Evolutionary conservation across 1,140 invertebrate species (phyloP).

Genomic region (Nephila pilipes): DNA sequence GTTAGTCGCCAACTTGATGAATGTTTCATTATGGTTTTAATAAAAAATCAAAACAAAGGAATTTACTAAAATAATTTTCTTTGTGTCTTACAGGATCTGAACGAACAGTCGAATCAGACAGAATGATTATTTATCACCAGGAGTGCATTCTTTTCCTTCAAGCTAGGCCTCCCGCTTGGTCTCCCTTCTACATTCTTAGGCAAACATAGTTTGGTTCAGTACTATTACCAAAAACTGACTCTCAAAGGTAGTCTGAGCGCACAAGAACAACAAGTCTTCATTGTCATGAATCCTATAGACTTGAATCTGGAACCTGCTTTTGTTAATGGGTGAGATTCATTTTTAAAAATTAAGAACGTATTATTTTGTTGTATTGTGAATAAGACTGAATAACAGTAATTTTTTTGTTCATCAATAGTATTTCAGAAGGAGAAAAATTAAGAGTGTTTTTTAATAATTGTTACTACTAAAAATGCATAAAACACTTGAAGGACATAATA

Average conservation of each 20-base stretch:
- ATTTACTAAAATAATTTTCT: too few relatives aligned
- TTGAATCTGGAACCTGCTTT: slow-evolving; percentile 93
- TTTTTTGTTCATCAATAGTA: too few relatives aligned
- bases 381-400: too few relatives aligned
- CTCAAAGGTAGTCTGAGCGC: slow-evolving; percentile 92
- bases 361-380: too few relatives aligned
- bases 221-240: slow-evolving; percentile 95
- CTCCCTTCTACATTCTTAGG: slow-evolving; percentile 96
- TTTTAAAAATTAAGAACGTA: too few relatives aligned
- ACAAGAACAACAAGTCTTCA: slow-evolving; percentile 98
- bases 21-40: too few relatives aligned
- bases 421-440: too few relatives aligned
- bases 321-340: slow-evolving; percentile 92
- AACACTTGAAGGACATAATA: too few relatives aligned
- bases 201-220: slow-evolving; percentile 97
- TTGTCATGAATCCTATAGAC: slow-evolving; percentile 97
- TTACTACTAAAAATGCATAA: too few relatives aligned
- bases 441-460: too few relatives aligned
- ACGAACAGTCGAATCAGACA: slow-evolving; percentile 64
- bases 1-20: too few relatives aligned
- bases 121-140: slow-evolving; percentile 87
- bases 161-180: slow-evolving; percentile 93
- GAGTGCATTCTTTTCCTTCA: slow-evolving; percentile 98
- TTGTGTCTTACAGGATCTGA: slow-evolving; percentile 44
- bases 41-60: too few relatives aligned